Evolutionary conservation across 1,140 invertebrate species (phyloP), one percentile per base, ranked within the genome.

Genomic region (Megalonaias nervosa): DNA sequence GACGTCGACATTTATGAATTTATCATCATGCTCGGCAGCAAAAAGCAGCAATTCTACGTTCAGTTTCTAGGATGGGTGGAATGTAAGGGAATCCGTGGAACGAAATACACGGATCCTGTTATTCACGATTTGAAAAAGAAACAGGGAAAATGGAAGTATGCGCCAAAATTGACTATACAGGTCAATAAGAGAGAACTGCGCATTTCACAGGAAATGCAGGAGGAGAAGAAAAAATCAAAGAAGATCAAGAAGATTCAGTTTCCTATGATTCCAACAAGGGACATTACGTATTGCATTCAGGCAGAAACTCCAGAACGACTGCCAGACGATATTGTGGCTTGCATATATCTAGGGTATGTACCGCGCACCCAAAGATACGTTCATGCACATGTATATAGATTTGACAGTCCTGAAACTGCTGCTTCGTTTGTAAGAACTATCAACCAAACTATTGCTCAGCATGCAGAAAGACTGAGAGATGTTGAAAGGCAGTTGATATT

Each of bases 61-160:
- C 98, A 97, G 96, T 99, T 99, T 92, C 93, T 99, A 82, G 98
- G 98, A 26, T 97, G 97, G 82, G 96, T 97, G 92, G 97, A 99
- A 92, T 95, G 96, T 56, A 94, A 96, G 83, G 97, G 97, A 19
- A 93, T 98, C 77, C 92, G 96, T 17, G 96, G 97, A 67, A 92
- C 93, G 16, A 94, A 95, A 81, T 95, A 94, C 84, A 94, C 97
- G 2, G 90, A 95, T 48, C 95, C 96, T 1, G 96, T 97, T 60
- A 94, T 99, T 82, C 92, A 94, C 74, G 94, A 96, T 84, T 92
- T 99, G 75, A 93, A 97, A 77, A 94, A 96, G 16, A 82, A 87
- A 17, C 77, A 83, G 86, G 93, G 95, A 80, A 96, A 97, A 84
- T 93, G 94, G 81, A 94, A 96, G 82, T 94, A 95, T 82, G 96